Percentiles rank a stretch among this genome's conserved stretches.
phyloP scores from a whole-genome alignment of 2,888 invertebrate genomes.

The Acrobasis consociella region DNA sequence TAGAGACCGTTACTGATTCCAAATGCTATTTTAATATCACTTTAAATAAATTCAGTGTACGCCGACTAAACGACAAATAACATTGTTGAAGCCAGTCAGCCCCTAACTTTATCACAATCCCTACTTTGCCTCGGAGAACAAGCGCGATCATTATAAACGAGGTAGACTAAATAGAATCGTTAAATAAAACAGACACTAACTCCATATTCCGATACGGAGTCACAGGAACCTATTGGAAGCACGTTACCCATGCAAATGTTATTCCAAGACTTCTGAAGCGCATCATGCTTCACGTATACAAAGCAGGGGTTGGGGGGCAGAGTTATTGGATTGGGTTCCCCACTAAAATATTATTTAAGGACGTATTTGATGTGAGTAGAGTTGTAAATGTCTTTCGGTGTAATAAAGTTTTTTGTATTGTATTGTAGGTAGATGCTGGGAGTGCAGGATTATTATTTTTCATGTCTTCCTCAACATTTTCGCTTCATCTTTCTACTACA shows the following conservation, averaged over 20 bases:
- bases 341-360: too few relatives aligned
- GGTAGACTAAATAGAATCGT: conserved; percentile 11
- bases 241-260: conserved; percentile 23
- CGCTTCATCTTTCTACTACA: too few relatives aligned
- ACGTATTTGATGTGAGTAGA: too few relatives aligned
- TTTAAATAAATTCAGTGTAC: not conserved
- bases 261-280: conserved; percentile 23
- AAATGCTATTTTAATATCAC: too few relatives aligned
- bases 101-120: not conserved
- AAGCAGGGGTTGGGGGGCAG: too few relatives aligned
- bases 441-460: too few relatives aligned
- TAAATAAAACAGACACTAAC: conserved; percentile 12
- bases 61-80: not conserved
- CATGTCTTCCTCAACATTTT: too few relatives aligned
- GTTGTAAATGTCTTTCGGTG: too few relatives aligned
- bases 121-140: not conserved
- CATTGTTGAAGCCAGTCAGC: not conserved
- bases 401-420: too few relatives aligned
- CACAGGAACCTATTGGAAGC: conserved; percentile 21
- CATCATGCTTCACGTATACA: conserved; percentile 17
- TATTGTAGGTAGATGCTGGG: too few relatives aligned
- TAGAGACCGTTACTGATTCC: too few relatives aligned
- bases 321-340: too few relatives aligned
- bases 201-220: conserved; percentile 15
- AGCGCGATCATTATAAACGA: conserved; percentile 9